Evolutionary conservation across 2,888 invertebrate genomes (phyloP), one percentile per base, ranked within the genome.

Genomic region (Ferrisia virgata): DNA sequence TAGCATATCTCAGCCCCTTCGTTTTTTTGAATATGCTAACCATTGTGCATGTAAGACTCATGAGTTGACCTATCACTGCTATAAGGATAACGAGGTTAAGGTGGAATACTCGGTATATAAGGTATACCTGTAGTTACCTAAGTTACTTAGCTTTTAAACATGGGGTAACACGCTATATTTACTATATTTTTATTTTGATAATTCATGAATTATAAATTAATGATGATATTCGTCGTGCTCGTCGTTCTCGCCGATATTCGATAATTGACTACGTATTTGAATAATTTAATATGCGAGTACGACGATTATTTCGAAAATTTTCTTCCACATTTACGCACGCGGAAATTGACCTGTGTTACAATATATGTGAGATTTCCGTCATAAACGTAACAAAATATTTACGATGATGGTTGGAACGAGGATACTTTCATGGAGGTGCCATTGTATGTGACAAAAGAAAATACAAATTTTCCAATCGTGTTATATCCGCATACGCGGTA

Each of bases 151-250:
- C 4, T 53, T 8, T 6, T 8, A 53, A 53, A 53, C 22, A 0
- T 15, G 47, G 9, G 2, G 15, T 47, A 53, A 22, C 47, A 47
- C 18, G 53, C 53, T 22, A 22, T 5, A 53, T 22, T n/a, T n/a
- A n/a, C n/a, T n/a, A n/a, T n/a, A n/a, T n/a, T n/a, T n/a, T n/a
- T n/a, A 22, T 53, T 22, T 2, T 53, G 22, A 53, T 53, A 15
- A 64, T 64, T 64, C 28, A 64, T 64, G 64, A 64, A 64, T 64
- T 64, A 64, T 64, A 64, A 64, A 64, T 31, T 64, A 64, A 28
- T 2, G 13, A n/a, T n/a, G n/a, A n/a, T n/a, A 36, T 36, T 6
- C 36, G 8, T 9, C 64, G 64, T n/a, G n/a, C n/a, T n/a, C n/a
- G n/a, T n/a, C n/a, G n/a, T n/a, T n/a, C n/a, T 28, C 64, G 4